Base-by-base conservation (phyloP, 2,888 invertebrate genomes). In the Julus scandinavius region DNA sequence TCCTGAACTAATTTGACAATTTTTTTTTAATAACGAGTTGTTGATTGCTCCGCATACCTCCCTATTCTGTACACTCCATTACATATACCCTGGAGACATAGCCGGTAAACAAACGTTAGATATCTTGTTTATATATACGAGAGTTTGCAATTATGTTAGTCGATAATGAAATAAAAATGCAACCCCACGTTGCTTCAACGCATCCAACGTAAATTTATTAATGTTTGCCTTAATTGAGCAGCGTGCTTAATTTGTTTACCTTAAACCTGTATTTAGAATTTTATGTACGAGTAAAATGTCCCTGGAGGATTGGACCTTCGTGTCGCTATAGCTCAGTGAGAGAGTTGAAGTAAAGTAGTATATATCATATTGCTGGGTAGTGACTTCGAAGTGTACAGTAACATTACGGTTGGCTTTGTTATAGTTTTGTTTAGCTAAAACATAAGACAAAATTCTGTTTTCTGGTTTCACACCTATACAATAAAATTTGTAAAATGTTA, bases 251-350 rank as follows among this genome's bases (percentile, higher is more conserved):
- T 80, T 80, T 80, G 29, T 80, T 29, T 80, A 11, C 13, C 29
- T 80, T 80, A 72, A 72, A 72, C n/a, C 20, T 72, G 7, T 72
- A 72, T 72, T 80, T 38, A 80, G 80, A 2, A n/a, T n/a, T n/a
- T n/a, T n/a, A n/a, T n/a, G n/a, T 38, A 38, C 38, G 38, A 29
- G 38, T 80, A 80, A 80, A 80, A 80, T 38, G 5, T 38, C 38
- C 80, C 80, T 80, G 11, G 38, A 13, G 29, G 11, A 13, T 29
- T 9, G 80, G 80, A 80, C 80, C 63, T 20, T 11, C 20, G 80
- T 80, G 80, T 13, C 54, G 54, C 54, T 45, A 6, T 15, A 54
- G 15, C 54, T 54, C 9, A 54, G 54, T 15, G 54, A 54, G 15
- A 54, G 11, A 54, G 54, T 4, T 54, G 54, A 11, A 11, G 49